Evolutionary conservation across 2,888 invertebrate genomes (phyloP), one percentile per base, ranked within the genome.

Genomic region (Boloria euphrosyne): DNA sequence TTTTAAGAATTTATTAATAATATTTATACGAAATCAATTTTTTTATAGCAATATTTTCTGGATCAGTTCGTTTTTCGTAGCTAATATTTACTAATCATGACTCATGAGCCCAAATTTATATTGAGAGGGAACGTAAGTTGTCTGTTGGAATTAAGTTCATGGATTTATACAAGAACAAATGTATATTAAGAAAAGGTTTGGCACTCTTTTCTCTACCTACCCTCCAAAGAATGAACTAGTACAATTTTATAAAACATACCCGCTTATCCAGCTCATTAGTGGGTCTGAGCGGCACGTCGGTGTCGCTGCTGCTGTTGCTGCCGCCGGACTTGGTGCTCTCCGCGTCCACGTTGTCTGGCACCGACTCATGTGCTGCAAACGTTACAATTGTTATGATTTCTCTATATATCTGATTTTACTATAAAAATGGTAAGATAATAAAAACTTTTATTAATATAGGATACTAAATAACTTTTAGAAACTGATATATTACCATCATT

Each of bases 191-290:
- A 31, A 7, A 31, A 31, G 31, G 31, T 38, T 38, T 38, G 31
- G 10, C 31, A 38, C 31, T 38, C 31, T 38, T 38, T 31, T 31
- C 10, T 38, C 10, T 38, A 38, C 31, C 1, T 38, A 38, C 7
- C 2, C 2, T 1, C 31, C 10, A 10, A 38, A 10, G 10, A 2
- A 38, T 38, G 7, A 31, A 31, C 31, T 31, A 10, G 7, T 38
- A 10, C 31, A 38, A 38, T 38, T 38, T 43, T 4, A 10, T 17
- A n/a, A 22, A 22, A 57, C 77, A 68, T 75, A 86, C 86, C 75
- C 87, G 84, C 75, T 94, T 94, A 83, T 96, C 96, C 59, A 96
- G 91, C 83, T 96, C 96, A 65, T 94, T 95, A 70, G 94, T 93
- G 44, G 93, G 93, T 66, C 87, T 85, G 73, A 93, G 93, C 52